Percentiles rank a stretch among this genome's conserved stretches.
Evolutionary conservation across 2,888 invertebrate genomes (phyloP).

Genomic region (Heliconius ethilla): DNA sequence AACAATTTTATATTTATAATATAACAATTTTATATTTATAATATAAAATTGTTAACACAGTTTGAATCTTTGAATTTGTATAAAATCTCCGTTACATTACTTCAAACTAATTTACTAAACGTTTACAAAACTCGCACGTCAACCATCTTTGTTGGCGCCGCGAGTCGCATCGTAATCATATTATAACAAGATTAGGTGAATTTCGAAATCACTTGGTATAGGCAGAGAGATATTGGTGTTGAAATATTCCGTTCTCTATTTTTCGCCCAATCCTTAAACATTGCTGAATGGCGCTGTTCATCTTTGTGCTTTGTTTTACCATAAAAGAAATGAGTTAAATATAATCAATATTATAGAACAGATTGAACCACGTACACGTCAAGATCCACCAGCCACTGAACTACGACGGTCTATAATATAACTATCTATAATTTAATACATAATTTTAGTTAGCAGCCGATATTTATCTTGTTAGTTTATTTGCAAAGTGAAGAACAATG

Average conservation of each 20-base stretch:
- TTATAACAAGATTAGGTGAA: slow-evolving; percentile 9
- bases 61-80: background rate
- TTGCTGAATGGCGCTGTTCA: no score
- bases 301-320: no score
- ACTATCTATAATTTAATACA: background rate
- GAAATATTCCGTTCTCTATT: no score
- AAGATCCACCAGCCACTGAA: background rate
- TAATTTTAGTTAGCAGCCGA: background rate
- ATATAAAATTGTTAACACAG: background rate
- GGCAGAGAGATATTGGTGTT: no score
- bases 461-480: slow-evolving; percentile 11
- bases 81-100: background rate
- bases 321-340: no score
- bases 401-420: background rate
- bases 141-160: background rate
- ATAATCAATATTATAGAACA: no score
- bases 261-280: no score
- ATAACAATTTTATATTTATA: no score
- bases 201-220: background rate
- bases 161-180: background rate
- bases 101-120: background rate
- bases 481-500: slow-evolving; percentile 11
- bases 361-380: no score
- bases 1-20: no score
- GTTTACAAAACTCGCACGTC: slow-evolving; percentile 14